These are phyloP conservation scores for Goniozus legneri DNA, from an alignment of 1,140 invertebrate species.

Conservation along the genomic window DNA sequence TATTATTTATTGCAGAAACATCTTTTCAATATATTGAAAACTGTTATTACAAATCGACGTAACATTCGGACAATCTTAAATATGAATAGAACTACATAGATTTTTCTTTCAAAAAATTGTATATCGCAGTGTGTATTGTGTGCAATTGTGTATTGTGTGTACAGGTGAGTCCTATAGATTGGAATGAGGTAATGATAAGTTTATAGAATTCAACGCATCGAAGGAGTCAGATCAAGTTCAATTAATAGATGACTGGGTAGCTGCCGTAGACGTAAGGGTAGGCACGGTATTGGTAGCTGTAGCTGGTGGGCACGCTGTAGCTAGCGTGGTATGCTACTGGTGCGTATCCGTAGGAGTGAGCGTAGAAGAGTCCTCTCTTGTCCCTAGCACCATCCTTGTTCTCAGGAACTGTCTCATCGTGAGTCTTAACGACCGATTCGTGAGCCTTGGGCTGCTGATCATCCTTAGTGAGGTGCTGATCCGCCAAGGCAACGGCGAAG, in stretches of 20 bases:
- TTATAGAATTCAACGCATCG: no score
- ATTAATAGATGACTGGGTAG: constrained; percentile 23
- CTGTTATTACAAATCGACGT: no score
- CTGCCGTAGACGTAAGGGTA: constrained; percentile 33
- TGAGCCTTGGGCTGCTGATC: constrained; percentile 2
- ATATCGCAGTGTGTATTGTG: no score
- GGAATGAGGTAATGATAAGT: no score
- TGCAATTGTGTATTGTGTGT: no score
- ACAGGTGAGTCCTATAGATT: no score
- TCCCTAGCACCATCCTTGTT: constrained; percentile 28
- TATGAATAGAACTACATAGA: no score
- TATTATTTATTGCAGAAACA: no score
- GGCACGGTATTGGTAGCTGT: constrained; percentile 29
- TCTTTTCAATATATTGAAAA: no score
- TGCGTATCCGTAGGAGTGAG: constrained; percentile 31
- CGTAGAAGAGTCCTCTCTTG: constrained; percentile 34
- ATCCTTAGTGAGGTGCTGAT: constrained; percentile 14
- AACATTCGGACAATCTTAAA: no score
- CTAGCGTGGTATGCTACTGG: constrained; percentile 23
- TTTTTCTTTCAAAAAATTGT: no score
- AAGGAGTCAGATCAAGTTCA: no score
- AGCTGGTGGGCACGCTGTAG: constrained; percentile 29
- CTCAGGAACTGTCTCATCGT: constrained; percentile 8
- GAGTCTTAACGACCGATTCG: background rate
- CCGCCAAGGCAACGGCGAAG: constrained; percentile 31